phyloP scores from a whole-genome alignment of 2,797 vertebrate species.

The Poecile montanus region DNA sequence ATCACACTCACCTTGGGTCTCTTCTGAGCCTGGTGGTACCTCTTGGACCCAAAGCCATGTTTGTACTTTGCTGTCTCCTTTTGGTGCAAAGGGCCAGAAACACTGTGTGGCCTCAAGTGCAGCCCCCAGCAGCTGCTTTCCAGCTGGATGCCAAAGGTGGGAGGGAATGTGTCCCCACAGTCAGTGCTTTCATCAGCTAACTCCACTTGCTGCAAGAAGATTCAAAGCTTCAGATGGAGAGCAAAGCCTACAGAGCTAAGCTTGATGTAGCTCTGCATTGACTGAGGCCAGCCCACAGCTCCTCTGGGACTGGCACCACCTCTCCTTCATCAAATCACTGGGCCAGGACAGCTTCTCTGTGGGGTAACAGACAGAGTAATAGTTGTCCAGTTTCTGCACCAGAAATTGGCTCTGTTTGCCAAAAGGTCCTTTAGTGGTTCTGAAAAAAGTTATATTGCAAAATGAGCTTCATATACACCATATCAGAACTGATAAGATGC shows the following conservation, averaged over 20 bases:
- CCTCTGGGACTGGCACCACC: fast-evolving
- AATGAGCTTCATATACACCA: fast-evolving
- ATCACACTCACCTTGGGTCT: background rate
- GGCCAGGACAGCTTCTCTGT: background rate
- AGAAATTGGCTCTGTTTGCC: background rate
- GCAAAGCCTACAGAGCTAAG: background rate
- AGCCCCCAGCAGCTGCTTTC: background rate
- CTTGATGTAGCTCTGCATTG: background rate
- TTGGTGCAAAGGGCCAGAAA: background rate
- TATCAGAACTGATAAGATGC: background rate
- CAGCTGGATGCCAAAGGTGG: fast-evolving
- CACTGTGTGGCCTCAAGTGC: fast-evolving
- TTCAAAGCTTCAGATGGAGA: background rate
- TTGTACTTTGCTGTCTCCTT: background rate
- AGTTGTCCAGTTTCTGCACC: background rate
- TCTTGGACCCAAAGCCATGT: background rate
- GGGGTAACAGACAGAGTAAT: background rate
- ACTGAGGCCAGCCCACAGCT: background rate
- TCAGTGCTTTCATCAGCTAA: background rate
- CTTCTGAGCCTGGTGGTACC: background rate
- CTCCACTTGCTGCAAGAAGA: background rate
- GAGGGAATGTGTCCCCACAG: fast-evolving
- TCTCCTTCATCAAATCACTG: background rate
- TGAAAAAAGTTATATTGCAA: background rate
- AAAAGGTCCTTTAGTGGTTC: background rate